Conservation (phyloP, 1,140 invertebrate genomes). For the Chelonus insularis region DNA sequence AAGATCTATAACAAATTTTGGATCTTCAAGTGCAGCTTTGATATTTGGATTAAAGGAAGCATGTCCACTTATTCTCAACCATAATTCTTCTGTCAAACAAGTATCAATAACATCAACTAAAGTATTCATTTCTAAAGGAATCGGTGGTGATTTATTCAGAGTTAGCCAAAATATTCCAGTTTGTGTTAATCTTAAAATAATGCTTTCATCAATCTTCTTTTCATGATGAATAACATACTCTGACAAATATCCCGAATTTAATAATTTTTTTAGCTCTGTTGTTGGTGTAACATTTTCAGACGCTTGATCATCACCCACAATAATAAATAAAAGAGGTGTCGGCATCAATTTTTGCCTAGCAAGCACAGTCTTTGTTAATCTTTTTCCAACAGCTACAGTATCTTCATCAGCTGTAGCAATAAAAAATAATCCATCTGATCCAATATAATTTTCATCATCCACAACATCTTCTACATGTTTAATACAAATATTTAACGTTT, state of each 20-base stretch:
- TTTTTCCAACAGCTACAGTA: constrained; percentile 29
- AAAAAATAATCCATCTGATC: constrained; percentile 49
- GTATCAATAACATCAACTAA: constrained; percentile 62
- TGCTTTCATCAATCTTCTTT: constrained; percentile 52
- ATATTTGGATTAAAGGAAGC: constrained; percentile 58
- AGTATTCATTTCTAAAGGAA: constrained; percentile 65
- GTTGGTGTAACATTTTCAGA: constrained; percentile 26
- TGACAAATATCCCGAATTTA: constrained; percentile 50
- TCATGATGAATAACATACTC: constrained; percentile 48
- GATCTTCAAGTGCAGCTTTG: constrained; percentile 57
- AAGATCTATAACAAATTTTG: constrained; percentile 64
- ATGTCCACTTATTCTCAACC: constrained; percentile 63
- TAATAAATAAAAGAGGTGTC: constrained; percentile 46
- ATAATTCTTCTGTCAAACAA: constrained; percentile 68
- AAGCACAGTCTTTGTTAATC: constrained; percentile 47
- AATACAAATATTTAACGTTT: constrained; percentile 48
- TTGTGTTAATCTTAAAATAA: constrained; percentile 59
- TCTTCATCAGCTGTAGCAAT: constrained; percentile 42
- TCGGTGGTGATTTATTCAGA: constrained; percentile 59
- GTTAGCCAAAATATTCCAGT: constrained; percentile 64
- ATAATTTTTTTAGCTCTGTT: constrained; percentile 36
- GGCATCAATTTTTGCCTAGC: constrained; percentile 47
- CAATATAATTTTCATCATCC: constrained; percentile 38
- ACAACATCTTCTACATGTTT: constrained; percentile 46
- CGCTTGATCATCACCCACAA: constrained; percentile 34